Conservation (phyloP, 1,140 invertebrate species). For the Pseudomyrmex sp. region DNA sequence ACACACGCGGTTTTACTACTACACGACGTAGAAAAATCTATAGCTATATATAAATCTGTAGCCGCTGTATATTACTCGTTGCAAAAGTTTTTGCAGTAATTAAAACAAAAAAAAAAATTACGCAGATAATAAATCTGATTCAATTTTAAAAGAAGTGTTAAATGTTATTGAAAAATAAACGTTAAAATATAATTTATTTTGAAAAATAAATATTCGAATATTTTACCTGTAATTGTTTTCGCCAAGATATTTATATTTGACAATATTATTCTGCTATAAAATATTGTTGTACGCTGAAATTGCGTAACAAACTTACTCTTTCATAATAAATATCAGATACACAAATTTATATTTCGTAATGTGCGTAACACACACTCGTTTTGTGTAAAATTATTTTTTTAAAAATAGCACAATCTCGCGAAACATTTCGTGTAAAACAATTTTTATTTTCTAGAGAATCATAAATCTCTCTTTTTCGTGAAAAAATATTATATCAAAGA, state of each 20-base stretch:
- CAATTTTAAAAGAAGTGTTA: background rate
- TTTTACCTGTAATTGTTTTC: background rate
- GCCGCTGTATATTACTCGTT: too few species aligned
- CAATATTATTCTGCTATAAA: background rate
- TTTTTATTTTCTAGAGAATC: too few species aligned
- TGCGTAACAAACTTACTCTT: conserved; percentile 11
- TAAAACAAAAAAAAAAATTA: background rate
- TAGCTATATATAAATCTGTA: background rate
- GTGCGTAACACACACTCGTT: background rate
- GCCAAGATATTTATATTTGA: background rate
- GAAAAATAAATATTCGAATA: too few species aligned
- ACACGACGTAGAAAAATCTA: background rate
- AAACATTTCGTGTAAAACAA: background rate
- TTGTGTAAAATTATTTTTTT: background rate
- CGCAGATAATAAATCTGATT: background rate
- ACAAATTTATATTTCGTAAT: background rate
- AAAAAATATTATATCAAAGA: too few species aligned
- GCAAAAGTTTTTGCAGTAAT: background rate
- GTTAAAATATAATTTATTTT: too few species aligned
- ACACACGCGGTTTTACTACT: conserved; percentile 10
- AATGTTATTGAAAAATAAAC: background rate
- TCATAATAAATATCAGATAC: background rate
- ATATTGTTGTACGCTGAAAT: background rate
- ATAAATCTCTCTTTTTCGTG: too few species aligned
- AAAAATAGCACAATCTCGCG: background rate